Evolutionary conservation across 2,888 invertebrate genomes (phyloP).

Genomic region (Limnephilus rhombicus): DNA sequence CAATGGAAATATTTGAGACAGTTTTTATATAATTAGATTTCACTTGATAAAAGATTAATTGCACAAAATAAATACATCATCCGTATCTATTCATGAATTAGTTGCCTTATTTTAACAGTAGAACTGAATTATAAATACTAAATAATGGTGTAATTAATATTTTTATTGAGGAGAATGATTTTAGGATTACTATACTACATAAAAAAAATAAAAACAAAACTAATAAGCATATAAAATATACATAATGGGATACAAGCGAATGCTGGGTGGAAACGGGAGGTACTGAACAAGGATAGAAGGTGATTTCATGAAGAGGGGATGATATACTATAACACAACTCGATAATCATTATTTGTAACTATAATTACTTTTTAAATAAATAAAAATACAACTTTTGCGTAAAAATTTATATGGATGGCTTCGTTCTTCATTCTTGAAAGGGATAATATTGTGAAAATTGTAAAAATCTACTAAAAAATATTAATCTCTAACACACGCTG

Average conservation of each 20-base stretch:
- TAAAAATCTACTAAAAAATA: not conserved
- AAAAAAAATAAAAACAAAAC: conserved; percentile 40
- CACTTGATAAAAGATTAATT: conserved; percentile 20
- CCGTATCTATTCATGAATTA: conserved; percentile 32
- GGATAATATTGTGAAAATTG: not conserved
- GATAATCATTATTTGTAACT: conserved; percentile 13
- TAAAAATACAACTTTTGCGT: not conserved
- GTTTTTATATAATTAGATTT: conserved; percentile 6
- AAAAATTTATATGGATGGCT: not conserved
- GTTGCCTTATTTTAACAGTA: conserved; percentile 34
- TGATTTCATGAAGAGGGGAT: conserved; percentile 4
- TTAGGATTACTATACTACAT: conserved; percentile 20
- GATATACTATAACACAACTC: conserved; percentile 30
- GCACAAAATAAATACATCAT: conserved; percentile 31
- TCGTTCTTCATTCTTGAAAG: not conserved
- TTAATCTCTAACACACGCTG: not conserved
- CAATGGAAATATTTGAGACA: not conserved
- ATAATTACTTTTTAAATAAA: conserved; percentile 18
- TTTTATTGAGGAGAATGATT: conserved; percentile 27
- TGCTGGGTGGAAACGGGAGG: conserved; percentile 26
- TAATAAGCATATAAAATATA: conserved; percentile 46
- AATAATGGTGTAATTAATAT: conserved; percentile 19
- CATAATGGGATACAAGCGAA: conserved; percentile 40
- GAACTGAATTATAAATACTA: conserved; percentile 24
- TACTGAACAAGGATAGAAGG: conserved; percentile 15